Percentiles rank a stretch among this genome's conserved stretches.
These are phyloP conservation scores for Osmoderma eremita DNA, from an alignment of 2,888 invertebrate genomes.

Conservation along the genomic window DNA sequence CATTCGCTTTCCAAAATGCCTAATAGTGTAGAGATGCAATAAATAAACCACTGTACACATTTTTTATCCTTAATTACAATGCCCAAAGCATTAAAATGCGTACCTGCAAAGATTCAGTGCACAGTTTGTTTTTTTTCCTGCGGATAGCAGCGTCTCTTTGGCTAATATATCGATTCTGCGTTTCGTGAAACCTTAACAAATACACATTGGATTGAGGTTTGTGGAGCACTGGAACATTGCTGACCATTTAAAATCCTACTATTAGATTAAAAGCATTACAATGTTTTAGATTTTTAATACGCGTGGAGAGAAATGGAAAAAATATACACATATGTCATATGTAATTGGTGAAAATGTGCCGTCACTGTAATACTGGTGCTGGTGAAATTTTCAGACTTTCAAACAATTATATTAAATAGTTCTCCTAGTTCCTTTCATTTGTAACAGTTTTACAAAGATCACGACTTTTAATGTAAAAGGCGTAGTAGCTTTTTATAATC, in stretches of 20 bases:
- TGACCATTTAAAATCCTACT: conserved; percentile 15
- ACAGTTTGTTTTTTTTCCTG: background rate
- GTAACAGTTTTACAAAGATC: too few relatives aligned
- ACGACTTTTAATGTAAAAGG: too few relatives aligned
- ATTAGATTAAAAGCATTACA: conserved; percentile 19
- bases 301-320: background rate
- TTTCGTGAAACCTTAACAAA: conserved; percentile 26
- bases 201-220: conserved; percentile 24
- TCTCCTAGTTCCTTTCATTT: too few relatives aligned
- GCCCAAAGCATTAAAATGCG: conserved; percentile 11
- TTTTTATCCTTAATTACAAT: conserved; percentile 14
- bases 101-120: conserved; percentile 2
- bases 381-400: too few relatives aligned
- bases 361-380: too few relatives aligned
- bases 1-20: conserved; percentile 19
- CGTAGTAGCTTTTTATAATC: too few relatives aligned
- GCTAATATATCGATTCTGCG: conserved; percentile 19
- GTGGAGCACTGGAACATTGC: conserved; percentile 7
- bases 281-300: background rate
- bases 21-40: background rate
- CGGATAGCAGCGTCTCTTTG: background rate
- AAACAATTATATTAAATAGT: too few relatives aligned
- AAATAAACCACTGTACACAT: background rate
- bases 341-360: background rate
- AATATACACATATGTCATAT: background rate